Percentiles rank a stretch among this genome's conserved stretches.
These are phyloP conservation scores for Thamnophis elegans DNA, from an alignment of 2,797 vertebrate species.

Conservation along the genomic window DNA sequence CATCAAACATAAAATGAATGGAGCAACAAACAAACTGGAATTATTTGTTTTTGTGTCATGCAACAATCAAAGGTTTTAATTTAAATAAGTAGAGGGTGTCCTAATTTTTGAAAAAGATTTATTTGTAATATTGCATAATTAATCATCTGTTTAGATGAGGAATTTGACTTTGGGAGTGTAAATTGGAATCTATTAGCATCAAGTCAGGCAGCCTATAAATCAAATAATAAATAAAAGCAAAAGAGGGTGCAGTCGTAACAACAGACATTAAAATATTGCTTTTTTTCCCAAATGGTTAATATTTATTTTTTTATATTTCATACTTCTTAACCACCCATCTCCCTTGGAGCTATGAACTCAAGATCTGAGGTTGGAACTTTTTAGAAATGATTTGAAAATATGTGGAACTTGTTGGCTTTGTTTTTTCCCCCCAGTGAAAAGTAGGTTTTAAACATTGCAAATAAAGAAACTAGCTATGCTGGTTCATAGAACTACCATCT, in stretches of 20 bases:
- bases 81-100: not conserved
- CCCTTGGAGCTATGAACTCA: not conserved
- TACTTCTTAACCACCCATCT: not conserved
- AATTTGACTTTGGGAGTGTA: not conserved
- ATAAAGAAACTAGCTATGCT: not conserved
- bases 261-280: not conserved
- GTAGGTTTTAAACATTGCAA: not conserved
- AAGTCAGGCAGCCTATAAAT: not conserved
- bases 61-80: not conserved
- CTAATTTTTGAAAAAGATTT: conserved; percentile 9
- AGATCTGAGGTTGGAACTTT: not conserved
- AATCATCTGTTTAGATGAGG: not conserved
- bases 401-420: not conserved
- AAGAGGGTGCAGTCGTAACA: not conserved
- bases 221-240: not conserved
- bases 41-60: not conserved
- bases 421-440: not conserved
- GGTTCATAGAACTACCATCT: not conserved
- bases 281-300: not conserved
- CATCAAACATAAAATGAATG: not conserved
- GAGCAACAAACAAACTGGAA: conserved; percentile 1
- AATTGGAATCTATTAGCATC: not conserved
- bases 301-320: not conserved
- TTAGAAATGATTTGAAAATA: not conserved
- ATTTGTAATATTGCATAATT: conserved; percentile 16